phyloP scores from a whole-genome alignment of 2,888 invertebrate species.

The Xestia rhomboidea region DNA sequence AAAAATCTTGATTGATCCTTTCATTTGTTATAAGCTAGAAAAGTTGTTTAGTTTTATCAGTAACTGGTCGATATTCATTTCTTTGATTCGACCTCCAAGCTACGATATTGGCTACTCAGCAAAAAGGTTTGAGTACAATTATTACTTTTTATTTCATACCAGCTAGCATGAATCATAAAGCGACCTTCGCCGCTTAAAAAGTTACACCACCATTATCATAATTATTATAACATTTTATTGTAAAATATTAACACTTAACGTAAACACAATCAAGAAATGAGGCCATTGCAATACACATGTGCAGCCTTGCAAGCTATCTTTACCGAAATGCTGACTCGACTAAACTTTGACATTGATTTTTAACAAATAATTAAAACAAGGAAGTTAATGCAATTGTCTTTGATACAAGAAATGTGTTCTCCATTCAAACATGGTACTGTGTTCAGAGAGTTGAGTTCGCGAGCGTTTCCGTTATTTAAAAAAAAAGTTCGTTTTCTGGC shows the following conservation, averaged over 20 bases:
- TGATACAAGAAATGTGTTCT: constrained; percentile 62
- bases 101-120: neutral
- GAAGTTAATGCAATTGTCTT: constrained; percentile 69
- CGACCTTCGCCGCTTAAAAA: constrained; percentile 33
- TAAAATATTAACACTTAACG: constrained; percentile 62
- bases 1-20: neutral
- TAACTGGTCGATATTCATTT: neutral
- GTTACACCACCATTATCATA: constrained; percentile 42
- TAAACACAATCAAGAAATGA: constrained; percentile 68
- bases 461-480: constrained; percentile 73
- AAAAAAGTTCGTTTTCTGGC: constrained; percentile 10
- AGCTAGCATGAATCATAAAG: constrained; percentile 16
- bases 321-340: constrained; percentile 69
- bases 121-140: neutral
- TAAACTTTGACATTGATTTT: constrained; percentile 77
- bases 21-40: neutral
- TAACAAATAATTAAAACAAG: constrained; percentile 77
- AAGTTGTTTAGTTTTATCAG: neutral
- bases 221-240: constrained; percentile 44
- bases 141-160: constrained; percentile 4
- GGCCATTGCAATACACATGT: constrained; percentile 69
- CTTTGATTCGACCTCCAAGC: neutral
- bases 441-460: constrained; percentile 68
- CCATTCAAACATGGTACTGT: constrained; percentile 63
- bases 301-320: constrained; percentile 57